Conservation (phyloP, 1,140 invertebrate species). For the Paralvinella palmiformis region DNA sequence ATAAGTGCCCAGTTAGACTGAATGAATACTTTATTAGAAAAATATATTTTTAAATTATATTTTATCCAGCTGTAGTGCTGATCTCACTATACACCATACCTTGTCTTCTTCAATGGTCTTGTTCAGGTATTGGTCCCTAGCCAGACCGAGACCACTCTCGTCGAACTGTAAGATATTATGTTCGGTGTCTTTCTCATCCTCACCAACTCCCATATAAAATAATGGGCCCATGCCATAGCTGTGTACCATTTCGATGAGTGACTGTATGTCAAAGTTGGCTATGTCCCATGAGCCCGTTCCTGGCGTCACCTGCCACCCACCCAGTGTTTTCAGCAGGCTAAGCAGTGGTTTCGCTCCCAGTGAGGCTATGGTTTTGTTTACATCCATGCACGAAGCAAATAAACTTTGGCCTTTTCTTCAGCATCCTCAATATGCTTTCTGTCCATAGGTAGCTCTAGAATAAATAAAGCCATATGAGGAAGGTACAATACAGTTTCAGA, state of each 20-base stretch:
- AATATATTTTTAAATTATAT: too few species aligned
- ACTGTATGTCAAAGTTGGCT: slow-evolving; percentile 69
- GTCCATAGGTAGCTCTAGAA: too few species aligned
- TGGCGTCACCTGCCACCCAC: slow-evolving; percentile 61
- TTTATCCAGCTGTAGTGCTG: too few species aligned
- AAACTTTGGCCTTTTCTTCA: slow-evolving; percentile 81
- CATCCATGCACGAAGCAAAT: slow-evolving; percentile 91
- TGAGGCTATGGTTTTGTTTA: slow-evolving; percentile 81
- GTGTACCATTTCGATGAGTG: slow-evolving; percentile 70
- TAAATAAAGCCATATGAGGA: too few species aligned
- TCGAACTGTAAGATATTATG: slow-evolving; percentile 85
- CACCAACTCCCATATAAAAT: slow-evolving; percentile 84
- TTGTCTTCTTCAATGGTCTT: slow-evolving; percentile 58
- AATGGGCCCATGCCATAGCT: slow-evolving; percentile 65
- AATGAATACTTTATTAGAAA: too few species aligned
- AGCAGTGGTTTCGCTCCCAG: slow-evolving; percentile 74
- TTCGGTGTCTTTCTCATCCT: slow-evolving; percentile 87
- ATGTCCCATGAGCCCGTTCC: slow-evolving; percentile 44
- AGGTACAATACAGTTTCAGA: too few species aligned
- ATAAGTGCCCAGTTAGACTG: too few species aligned
- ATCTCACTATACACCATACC: slow-evolving; percentile 30
- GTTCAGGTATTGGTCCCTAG: slow-evolving; percentile 84
- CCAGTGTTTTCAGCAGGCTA: slow-evolving; percentile 61
- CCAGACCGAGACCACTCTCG: slow-evolving; percentile 80
- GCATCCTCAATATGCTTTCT: slow-evolving; percentile 59